phyloP scores from a whole-genome alignment of 2,113 vertebrate species.

The Hiodon alosoides region DNA sequence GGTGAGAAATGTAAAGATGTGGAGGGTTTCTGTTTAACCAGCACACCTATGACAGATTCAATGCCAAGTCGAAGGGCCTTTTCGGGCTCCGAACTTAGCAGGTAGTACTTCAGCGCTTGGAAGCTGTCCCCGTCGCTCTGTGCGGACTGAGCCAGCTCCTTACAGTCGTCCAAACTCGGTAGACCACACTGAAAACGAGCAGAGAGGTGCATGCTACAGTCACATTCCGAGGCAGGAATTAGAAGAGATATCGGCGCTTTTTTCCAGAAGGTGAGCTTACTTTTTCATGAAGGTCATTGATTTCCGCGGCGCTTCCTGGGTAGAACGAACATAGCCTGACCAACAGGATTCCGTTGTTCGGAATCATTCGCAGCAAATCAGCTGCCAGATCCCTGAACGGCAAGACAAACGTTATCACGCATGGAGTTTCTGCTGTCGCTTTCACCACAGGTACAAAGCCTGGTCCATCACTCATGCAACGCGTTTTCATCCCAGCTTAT shows the following conservation, averaged over 20 bases:
- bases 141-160: constrained; percentile 65
- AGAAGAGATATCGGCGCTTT: neutral
- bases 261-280: constrained; percentile 46
- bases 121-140: constrained; percentile 67
- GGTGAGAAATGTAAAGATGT: neutral
- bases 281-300: constrained; percentile 77
- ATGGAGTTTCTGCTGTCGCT: no score
- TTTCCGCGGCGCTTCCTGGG: constrained; percentile 74
- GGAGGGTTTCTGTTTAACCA: neutral
- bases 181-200: constrained; percentile 76
- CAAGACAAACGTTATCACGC: constrained; percentile 27
- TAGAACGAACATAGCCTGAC: constrained; percentile 88
- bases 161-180: constrained; percentile 75
- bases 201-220: constrained; percentile 11
- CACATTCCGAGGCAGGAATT: neutral
- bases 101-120: constrained; percentile 75
- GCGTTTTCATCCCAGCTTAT: no score
- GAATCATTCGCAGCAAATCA: constrained; percentile 83
- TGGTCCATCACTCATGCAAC: no score
- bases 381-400: constrained; percentile 76
- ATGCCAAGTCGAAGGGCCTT: constrained; percentile 81
- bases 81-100: constrained; percentile 83
- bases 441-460: no score
- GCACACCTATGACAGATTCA: constrained; percentile 78
- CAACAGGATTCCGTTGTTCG: constrained; percentile 75